Evolutionary conservation across 2,888 invertebrate genomes (phyloP).

Genomic region (Nomada ruficornis): DNA sequence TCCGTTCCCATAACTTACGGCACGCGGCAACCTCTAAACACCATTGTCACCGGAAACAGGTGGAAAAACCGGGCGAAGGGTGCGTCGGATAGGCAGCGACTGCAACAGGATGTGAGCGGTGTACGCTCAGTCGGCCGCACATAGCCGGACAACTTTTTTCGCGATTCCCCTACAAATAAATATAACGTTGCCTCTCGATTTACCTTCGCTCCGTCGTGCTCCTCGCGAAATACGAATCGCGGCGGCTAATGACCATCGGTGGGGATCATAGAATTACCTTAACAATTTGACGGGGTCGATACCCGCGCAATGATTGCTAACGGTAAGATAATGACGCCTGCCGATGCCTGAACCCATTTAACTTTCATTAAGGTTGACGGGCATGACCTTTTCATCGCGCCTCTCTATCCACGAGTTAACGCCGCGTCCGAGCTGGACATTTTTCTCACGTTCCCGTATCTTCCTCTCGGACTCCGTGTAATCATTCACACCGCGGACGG

Average conservation of each 20-base stretch:
- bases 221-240: slow-evolving; percentile 36
- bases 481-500: not conserved
- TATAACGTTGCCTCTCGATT: slow-evolving; percentile 72
- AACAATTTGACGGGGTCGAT: slow-evolving; percentile 26
- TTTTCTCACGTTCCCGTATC: slow-evolving; percentile 64
- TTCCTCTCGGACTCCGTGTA: slow-evolving; percentile 23
- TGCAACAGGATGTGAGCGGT: slow-evolving; percentile 71
- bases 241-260: not conserved
- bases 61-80: slow-evolving; percentile 47
- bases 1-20: not conserved
- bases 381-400: slow-evolving; percentile 63
- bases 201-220: slow-evolving; percentile 58
- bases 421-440: slow-evolving; percentile 43
- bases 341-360: slow-evolving; percentile 61
- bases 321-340: slow-evolving; percentile 63
- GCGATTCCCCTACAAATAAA: slow-evolving; percentile 73
- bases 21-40: slow-evolving; percentile 20
- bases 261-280: not conserved
- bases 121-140: slow-evolving; percentile 62
- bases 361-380: slow-evolving; percentile 70
- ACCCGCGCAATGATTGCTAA: slow-evolving; percentile 60
- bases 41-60: slow-evolving; percentile 37
- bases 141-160: slow-evolving; percentile 74
- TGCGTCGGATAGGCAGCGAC: slow-evolving; percentile 51
- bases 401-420: slow-evolving; percentile 60